Conservation (phyloP, 2,888 invertebrate genomes). For the Cheilosia soror region DNA sequence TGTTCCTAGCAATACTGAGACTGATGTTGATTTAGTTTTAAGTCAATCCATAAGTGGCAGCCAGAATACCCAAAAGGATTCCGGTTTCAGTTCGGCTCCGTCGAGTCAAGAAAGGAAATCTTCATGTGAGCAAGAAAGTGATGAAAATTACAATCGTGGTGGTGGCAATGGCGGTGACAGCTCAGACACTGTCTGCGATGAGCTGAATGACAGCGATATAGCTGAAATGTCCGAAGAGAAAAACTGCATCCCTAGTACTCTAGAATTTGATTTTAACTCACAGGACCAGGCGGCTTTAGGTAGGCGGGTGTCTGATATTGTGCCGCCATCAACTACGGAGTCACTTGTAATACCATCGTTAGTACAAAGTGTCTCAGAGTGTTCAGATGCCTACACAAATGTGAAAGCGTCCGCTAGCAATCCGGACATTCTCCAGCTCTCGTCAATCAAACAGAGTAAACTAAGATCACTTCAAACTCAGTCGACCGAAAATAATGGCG, state of each 20-base stretch:
- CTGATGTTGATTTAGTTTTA: conserved; percentile 65
- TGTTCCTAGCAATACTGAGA: conserved; percentile 52
- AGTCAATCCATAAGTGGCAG: conserved; percentile 48
- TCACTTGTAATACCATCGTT: conserved; percentile 31
- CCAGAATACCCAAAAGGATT: conserved; percentile 76
- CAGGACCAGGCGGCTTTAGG: conserved; percentile 27
- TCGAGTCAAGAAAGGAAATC: conserved; percentile 77
- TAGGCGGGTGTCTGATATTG: conserved; percentile 37
- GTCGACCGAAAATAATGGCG: conserved; percentile 14
- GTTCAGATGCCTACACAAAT: conserved; percentile 57
- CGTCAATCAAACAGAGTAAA: conserved; percentile 28
- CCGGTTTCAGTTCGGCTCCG: conserved; percentile 77
- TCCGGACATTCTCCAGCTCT: conserved; percentile 23
- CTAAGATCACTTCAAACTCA: conserved; percentile 32
- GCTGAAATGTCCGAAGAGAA: conserved; percentile 43
- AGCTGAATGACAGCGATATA: conserved; percentile 62
- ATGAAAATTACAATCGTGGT: conserved; percentile 45
- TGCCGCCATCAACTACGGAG: conserved; percentile 11
- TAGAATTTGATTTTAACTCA: conserved; percentile 42
- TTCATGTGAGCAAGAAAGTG: conserved; percentile 48
- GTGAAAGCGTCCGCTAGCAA: conserved; percentile 34
- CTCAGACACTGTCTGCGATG: conserved; percentile 67
- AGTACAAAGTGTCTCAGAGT: conserved; percentile 53
- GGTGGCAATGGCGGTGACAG: conserved; percentile 32
- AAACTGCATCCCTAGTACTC: conserved; percentile 22